Conservation (phyloP, 2,113 vertebrate species). For the Microcebus ravelobensis region DNA sequence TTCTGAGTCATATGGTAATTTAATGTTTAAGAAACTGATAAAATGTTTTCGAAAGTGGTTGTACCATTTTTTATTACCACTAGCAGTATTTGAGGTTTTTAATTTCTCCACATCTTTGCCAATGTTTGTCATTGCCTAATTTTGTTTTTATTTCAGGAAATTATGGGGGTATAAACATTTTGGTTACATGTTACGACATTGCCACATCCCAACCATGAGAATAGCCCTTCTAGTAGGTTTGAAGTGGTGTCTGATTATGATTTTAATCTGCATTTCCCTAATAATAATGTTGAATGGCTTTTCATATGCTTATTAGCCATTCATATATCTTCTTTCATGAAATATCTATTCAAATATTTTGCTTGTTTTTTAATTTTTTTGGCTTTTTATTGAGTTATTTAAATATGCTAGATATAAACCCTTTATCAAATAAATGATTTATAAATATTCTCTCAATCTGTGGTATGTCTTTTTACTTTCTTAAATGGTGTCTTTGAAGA, state of each 20-base stretch:
- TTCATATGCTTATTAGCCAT: neutral
- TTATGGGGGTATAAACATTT: too few species aligned
- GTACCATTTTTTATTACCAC: neutral
- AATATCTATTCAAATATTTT: neutral
- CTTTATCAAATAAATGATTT: conserved; percentile 24
- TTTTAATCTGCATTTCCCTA: conserved; percentile 6
- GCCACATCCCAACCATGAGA: too few species aligned
- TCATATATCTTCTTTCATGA: conserved; percentile 4
- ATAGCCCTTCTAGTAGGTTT: neutral
- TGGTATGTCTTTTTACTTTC: conserved; percentile 16
- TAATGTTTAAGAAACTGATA: conserved; percentile 11
- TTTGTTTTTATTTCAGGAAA: neutral
- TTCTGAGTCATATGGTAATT: neutral
- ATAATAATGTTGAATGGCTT: neutral
- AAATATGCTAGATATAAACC: neutral
- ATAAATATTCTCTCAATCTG: neutral
- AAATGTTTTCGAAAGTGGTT: neutral
- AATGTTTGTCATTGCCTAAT: neutral
- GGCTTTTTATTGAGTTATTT: neutral
- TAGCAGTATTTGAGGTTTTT: neutral
- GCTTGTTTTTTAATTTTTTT: neutral
- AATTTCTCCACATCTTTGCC: neutral
- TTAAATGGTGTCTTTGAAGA: neutral
- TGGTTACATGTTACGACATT: too few species aligned
- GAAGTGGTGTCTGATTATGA: neutral